Evolutionary conservation across 2,113 vertebrate species (phyloP).

Genomic region (Cottus gobio): DNA sequence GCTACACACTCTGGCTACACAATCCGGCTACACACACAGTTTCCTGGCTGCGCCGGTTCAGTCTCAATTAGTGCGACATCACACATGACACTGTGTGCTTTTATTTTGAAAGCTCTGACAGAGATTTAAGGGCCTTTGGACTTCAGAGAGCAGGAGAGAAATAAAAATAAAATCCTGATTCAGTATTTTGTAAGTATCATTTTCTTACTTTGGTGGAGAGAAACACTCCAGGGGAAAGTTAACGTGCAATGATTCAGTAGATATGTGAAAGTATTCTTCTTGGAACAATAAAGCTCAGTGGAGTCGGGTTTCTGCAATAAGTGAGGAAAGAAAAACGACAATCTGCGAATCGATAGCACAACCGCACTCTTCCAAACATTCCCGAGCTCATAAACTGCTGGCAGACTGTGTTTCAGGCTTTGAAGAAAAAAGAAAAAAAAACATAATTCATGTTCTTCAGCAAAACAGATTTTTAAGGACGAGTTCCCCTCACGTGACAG

Average conservation of each 20-base stretch:
- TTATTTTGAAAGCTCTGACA: background rate
- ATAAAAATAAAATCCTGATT: constrained; percentile 2
- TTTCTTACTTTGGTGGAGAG: constrained; percentile 5
- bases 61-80: background rate
- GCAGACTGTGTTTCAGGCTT: background rate
- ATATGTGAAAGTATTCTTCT: constrained; percentile 10
- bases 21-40: background rate
- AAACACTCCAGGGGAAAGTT: background rate
- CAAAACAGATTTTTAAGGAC: background rate
- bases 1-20: background rate
- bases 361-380: background rate
- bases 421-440: background rate
- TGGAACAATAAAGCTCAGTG: background rate
- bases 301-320: background rate
- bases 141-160: background rate
- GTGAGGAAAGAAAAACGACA: constrained; percentile 18
- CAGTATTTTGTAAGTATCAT: constrained; percentile 15
- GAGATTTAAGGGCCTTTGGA: background rate
- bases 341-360: constrained; percentile 18
- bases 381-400: constrained; percentile 2
- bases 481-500: background rate
- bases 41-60: background rate
- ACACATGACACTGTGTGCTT: constrained; percentile 5
- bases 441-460: constrained; percentile 4
- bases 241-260: constrained; percentile 4